phyloP scores from a whole-genome alignment of 2,797 vertebrate species.

The Pelochelys cantorii region DNA sequence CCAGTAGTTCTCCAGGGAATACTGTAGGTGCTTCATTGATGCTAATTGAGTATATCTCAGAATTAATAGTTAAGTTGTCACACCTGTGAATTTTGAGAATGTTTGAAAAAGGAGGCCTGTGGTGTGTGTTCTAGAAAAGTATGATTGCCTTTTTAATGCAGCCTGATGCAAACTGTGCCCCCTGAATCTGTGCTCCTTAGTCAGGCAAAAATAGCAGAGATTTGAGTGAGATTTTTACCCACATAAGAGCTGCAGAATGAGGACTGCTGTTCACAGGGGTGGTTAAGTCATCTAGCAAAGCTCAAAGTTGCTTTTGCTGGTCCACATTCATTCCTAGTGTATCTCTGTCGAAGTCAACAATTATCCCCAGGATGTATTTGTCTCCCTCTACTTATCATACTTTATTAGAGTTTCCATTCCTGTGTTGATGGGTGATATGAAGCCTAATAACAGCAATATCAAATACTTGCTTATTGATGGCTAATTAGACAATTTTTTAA shows the following conservation, averaged over 20 bases:
- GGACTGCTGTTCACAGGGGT: not conserved
- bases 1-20: not conserved
- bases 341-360: not conserved
- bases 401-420: not conserved
- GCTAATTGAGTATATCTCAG: not conserved
- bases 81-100: not conserved
- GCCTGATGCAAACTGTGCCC: not conserved
- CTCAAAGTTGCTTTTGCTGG: not conserved
- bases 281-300: not conserved
- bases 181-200: not conserved
- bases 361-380: rapidly evolving
- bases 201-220: not conserved
- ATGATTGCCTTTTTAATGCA: not conserved
- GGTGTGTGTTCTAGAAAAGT: not conserved
- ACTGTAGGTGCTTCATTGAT: not conserved
- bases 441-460: not conserved
- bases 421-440: not conserved
- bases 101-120: not conserved
- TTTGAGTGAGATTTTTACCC: not conserved
- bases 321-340: not conserved
- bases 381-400: not conserved
- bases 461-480: not conserved
- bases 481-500: not conserved
- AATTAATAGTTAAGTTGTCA: not conserved
- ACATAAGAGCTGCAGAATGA: rapidly evolving